These are phyloP conservation scores for Pseudomyrmex flavicornis DNA, from an alignment of 1,140 invertebrate genomes.

Conservation along the genomic window DNA sequence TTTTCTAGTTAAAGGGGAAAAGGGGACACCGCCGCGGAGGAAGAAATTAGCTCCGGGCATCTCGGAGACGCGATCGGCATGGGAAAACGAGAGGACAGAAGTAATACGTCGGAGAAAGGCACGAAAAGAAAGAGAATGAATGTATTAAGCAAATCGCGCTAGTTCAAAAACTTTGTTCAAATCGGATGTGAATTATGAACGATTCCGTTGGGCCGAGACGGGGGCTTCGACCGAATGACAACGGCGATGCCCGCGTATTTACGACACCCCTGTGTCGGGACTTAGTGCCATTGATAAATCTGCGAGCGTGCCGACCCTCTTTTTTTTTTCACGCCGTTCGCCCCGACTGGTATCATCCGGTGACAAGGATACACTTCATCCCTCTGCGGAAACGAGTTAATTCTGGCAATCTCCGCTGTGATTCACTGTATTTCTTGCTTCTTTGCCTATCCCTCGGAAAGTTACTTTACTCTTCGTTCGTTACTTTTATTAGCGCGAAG, in stretches of 20 bases:
- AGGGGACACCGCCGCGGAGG: background rate
- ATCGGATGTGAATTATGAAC: conserved; percentile 75
- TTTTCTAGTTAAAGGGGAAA: conserved; percentile 28
- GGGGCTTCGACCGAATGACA: conserved; percentile 52
- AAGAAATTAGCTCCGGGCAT: conserved; percentile 55
- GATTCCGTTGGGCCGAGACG: conserved; percentile 45
- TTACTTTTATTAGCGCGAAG: conserved; percentile 21
- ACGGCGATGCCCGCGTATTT: conserved; percentile 60
- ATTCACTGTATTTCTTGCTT: conserved; percentile 23
- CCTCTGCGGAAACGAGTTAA: conserved; percentile 15
- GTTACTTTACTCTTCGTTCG: conserved; percentile 11
- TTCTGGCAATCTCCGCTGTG: conserved; percentile 13
- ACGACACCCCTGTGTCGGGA: conserved; percentile 64
- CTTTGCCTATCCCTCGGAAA: background rate
- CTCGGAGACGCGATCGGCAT: background rate
- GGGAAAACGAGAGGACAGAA: background rate
- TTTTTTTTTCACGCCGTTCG: conserved; percentile 14
- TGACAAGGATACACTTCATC: conserved; percentile 25
- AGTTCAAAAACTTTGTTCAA: conserved; percentile 71
- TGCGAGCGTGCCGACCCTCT: conserved; percentile 24
- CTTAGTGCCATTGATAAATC: conserved; percentile 72
- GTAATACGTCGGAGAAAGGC: background rate
- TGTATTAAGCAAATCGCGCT: conserved; percentile 72
- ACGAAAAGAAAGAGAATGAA: conserved; percentile 46
- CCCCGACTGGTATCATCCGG: background rate